Evolutionary conservation across 2,797 vertebrate species (phyloP), one percentile per base, ranked within the genome.

Genomic region (Rhinoraja longicauda): DNA sequence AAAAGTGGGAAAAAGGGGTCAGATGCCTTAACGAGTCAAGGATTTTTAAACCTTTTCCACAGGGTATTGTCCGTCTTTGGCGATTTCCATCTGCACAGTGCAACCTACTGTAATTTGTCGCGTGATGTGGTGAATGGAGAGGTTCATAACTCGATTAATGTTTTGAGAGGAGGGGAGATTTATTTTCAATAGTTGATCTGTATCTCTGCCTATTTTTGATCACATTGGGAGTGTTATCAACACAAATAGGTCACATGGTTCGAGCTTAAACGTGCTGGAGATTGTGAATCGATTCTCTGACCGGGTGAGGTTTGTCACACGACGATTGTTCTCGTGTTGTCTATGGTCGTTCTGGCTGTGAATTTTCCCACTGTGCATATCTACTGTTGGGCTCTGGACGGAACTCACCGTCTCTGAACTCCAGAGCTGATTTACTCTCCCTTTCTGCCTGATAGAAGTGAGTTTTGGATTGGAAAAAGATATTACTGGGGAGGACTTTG

Each of bases 61-160:
- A 57, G 53, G 53, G 45, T 82, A 82, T 82, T 82, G 81, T n/a
- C 10, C 1, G 59, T 29, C 53, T 82, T 82, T n/a, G 81, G 26
- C 81, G 82, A 82, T 21, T 84, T 84, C 81, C 29, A 53, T 84
- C 81, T 84, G 81, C 81, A 84, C 81, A 59, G 53, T 59, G 81
- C 53, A 53, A 59, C 29, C 81, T 84, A 59, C 81, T 59, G 26
- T 26, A 59, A 59, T 13, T 29, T 84, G 26, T 82, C 82, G 45
- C 59, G 84, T 84, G 53, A n/a, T n/a, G 1, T 84, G 53, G 26
- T 57, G 53, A 4, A 7, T 59, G 53, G 59, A 59, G 53, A 13
- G 29, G 26, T 82, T 82, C 82, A 53, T 57, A 82, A 82, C 24
- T 75, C 26, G 10, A 1, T 19, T 21, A 10, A 5, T 13, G 59